Evolutionary conservation across 92 coral and sea anemone species (phyloP), one percentile per base, ranked within the genome.

Genomic region (Porites rus): DNA sequence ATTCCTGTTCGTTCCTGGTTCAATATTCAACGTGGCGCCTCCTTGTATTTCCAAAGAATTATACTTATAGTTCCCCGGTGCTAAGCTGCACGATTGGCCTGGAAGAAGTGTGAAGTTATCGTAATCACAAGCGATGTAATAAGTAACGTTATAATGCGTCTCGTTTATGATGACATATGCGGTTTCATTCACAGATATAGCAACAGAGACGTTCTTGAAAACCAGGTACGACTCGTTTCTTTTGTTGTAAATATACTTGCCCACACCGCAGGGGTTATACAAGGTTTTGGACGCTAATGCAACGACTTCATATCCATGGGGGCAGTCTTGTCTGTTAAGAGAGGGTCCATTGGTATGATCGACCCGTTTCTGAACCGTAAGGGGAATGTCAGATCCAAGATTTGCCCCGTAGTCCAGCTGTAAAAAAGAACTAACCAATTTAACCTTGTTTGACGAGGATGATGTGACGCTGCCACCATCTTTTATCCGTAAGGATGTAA

Each of bases 261-360:
- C 99, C 8, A 90, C 93, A 53, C 94, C 99, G 76, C 99, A 97
- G 72, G 99, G 99, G 87, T 97, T 93, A 65, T 93, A 95, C 51
- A 88, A 84, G 16, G 88, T 92, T 11, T 96, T 90, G 2, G 99
- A 97, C 11, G 95, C 96, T 0, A 79, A 14, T 25, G 85, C 93
- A 28, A 95, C 87, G 25, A 86, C 82, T 86, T 94, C 91, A 83
- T 93, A 93, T 20, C 98, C 98, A 86, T 95, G 93, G 28, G 99
- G 99, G 81, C 99, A 97, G 70, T 89, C 94, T 24, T 28, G 76
- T 24, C 95, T 85, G 25, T 86, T 90, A 17, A 97, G 88, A 58
- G 97, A 53, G 2, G 92, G 93, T 22, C 98, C 95, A 18, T 53
- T 84, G 17, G 78, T 83, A 17, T 87, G 94, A 10, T 90, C 69